Evolutionary conservation across 2,888 invertebrate species (phyloP), one percentile per base, ranked within the genome.

Genomic region (Ceriagrion tenellum): DNA sequence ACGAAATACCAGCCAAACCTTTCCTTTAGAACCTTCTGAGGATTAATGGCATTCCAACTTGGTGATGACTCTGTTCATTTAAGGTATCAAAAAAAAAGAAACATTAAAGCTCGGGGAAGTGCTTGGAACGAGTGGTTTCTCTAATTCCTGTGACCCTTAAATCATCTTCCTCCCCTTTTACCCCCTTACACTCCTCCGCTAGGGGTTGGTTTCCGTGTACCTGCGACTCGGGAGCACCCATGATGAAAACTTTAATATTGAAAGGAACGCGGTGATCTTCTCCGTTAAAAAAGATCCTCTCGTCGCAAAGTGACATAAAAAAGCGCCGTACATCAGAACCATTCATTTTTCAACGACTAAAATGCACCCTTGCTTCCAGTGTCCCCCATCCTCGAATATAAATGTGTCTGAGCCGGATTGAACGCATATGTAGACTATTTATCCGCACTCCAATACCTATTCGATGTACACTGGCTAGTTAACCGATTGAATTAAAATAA

Each of bases 11-110:
- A 20, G n/a, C 69, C 23, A 69, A 69, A 69, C 69, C 26, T 69
- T 69, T 69, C 69, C n/a, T 69, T 69, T 69, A 69, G 69, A 69
- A 26, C 23, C 69, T n/a, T n/a, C n/a, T 69, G 26, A 69, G 69
- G 69, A 69, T 69, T 69, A 69, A 69, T 69, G 26, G 69, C 69
- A 69, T 69, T 69, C 69, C 69, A 69, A n/a, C 69, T 23, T n/a
- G 8, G 69, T 12, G 69, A 26, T 69, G 69, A 69, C 69, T 69
- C n/a, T 26, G 69, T 69, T 69, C n/a, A 69, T 69, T 69, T n/a
- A 20, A 2, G 69, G 69, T 2, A 47, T 47, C 47, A 8, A 47
- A 69, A 69, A 69, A 69, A 69, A 69, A 69, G 69, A 69, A 69
- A 3, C 69, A 10, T 23, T n/a, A 26, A 47, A 69, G 26, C n/a